A percentile compares a stretch with the other conserved stretches of the same genome.
Evolutionary conservation across 2,113 vertebrate genomes (phyloP).

Genomic region (Manacus vitellinus): DNA sequence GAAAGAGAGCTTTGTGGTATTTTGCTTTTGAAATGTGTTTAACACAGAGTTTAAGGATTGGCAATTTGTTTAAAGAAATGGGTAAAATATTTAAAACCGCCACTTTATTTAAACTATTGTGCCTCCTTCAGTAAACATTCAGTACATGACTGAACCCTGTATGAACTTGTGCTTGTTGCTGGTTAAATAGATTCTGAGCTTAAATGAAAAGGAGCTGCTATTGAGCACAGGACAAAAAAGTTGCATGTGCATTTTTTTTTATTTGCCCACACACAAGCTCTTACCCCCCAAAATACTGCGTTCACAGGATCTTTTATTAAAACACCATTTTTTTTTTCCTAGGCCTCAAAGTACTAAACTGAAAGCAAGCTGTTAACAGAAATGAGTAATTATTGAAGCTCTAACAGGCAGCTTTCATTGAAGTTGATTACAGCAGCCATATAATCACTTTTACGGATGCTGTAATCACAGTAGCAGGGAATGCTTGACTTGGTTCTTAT

Average conservation of each 20-base stretch:
- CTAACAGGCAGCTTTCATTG: constrained; percentile 89
- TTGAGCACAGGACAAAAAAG: constrained; percentile 79
- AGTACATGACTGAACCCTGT: constrained; percentile 84
- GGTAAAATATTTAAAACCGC: constrained; percentile 83
- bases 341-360: constrained; percentile 83
- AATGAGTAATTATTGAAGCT: constrained; percentile 90
- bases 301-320: constrained; percentile 80
- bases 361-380: constrained; percentile 88
- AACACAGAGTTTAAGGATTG: constrained; percentile 76
- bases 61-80: constrained; percentile 84
- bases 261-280: constrained; percentile 84
- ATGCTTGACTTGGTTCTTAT: constrained; percentile 86
- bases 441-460: constrained; percentile 89
- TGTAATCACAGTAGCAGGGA: constrained; percentile 87
- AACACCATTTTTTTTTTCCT: constrained; percentile 66
- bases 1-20: constrained; percentile 71
- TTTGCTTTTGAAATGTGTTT: constrained; percentile 78
- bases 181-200: constrained; percentile 79
- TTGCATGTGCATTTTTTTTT: constrained; percentile 77
- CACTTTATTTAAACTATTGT: constrained; percentile 84
- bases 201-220: constrained; percentile 74
- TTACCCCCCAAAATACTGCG: constrained; percentile 75
- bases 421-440: constrained; percentile 88
- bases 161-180: constrained; percentile 83
- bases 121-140: constrained; percentile 83